phyloP scores from a whole-genome alignment of 2,797 vertebrate genomes.

The Acomys russatus region DNA sequence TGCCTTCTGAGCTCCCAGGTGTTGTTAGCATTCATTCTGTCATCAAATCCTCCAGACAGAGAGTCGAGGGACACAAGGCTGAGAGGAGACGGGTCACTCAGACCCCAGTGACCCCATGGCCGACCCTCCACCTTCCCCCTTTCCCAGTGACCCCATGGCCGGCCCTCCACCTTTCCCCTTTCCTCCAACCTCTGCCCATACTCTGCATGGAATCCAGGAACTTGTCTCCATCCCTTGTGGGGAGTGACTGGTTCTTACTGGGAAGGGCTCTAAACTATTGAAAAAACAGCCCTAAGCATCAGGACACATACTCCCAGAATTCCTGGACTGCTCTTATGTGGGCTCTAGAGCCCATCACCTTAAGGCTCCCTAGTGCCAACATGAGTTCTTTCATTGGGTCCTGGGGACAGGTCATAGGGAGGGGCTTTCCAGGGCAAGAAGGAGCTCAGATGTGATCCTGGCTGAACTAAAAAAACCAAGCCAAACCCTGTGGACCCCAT shows the following conservation, averaged over 20 bases:
- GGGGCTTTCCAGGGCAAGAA: background rate
- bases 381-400: background rate
- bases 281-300: background rate
- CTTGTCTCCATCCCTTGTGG: background rate
- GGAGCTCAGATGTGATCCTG: background rate
- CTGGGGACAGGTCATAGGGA: background rate
- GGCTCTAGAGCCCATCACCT: background rate
- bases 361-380: background rate
- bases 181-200: background rate
- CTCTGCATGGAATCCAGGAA: background rate
- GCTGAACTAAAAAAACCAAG: background rate
- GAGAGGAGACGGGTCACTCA: background rate
- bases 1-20: background rate
- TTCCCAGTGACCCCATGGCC: background rate
- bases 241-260: background rate
- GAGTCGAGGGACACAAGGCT: conserved; percentile 15
- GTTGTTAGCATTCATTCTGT: background rate
- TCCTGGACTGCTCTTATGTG: background rate
- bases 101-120: background rate
- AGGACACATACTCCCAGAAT: background rate
- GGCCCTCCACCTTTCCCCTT: background rate
- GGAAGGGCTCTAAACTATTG: background rate
- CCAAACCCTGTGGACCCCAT: background rate
- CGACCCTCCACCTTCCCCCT: background rate
- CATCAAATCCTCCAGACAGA: background rate